Evolutionary conservation across 2,888 invertebrate genomes (phyloP), one percentile per base, ranked within the genome.

Genomic region (Pedicia rivosa): DNA sequence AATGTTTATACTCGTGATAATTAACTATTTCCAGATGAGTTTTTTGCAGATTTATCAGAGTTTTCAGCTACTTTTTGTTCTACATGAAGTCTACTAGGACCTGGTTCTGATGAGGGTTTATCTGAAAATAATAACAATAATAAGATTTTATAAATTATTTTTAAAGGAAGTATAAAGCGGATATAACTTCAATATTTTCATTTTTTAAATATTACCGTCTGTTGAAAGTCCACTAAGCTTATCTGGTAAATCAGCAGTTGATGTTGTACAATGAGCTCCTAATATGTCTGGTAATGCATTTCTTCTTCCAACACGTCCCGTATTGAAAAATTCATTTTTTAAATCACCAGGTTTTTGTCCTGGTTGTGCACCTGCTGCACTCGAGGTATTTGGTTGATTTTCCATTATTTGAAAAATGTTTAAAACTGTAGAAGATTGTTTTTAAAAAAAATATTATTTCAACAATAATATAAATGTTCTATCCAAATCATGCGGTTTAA

Each of bases 231-330:
- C 73, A 56, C 79, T 74, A 50, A 88, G 64, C 49, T 75, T 68
- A 39, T 74, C 70, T 4, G 87, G 79, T 48, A 90, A 66, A 55
- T 83, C 82, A 7, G 80, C 78, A 3, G 81, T 79, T 40, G 74
- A 71, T 43, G 78, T 70, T 46, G 73, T 67, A 22, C 77, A 74
- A 49, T 78, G 76, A 50, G 75, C 74, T 36, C 80, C 76, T 48
- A 77, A 63, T 47, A 88, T 84, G 56, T 88, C 82, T 2, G 86
- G 80, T 66, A 91, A 66, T 33, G 90, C 90, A 63, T 91, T 91
- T 46, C 90, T 65, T 37, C 90, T 68, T 13, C 90, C 90, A 22
- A 87, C 86, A 44, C 90, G 70, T 4, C 87, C 87, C 2, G 84
- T 80, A 48, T 78, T 77, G 42, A 83, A 68, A 60, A 90, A 90